Percentiles rank a stretch among this genome's conserved stretches.
Evolutionary conservation across 1,140 invertebrate species (phyloP).

Genomic region (Daktulosphaira vitifoliae): DNA sequence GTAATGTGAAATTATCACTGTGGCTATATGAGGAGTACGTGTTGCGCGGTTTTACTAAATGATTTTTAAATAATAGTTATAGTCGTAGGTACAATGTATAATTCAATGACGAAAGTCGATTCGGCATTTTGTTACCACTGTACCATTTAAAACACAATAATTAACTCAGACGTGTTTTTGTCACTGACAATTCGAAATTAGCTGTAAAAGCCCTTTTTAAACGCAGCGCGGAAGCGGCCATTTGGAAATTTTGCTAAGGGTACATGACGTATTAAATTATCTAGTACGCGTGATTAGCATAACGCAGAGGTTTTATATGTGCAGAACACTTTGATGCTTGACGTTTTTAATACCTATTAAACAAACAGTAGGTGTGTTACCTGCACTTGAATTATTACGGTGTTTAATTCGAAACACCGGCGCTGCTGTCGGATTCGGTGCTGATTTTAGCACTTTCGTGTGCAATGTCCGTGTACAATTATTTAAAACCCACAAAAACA

Average conservation of each 20-base stretch:
- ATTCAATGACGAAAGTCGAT: too few species aligned
- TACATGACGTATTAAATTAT: conserved; percentile 14
- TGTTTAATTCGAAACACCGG: conserved; percentile 7
- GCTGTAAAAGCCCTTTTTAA: neutral
- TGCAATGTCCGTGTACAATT: conserved; percentile 20
- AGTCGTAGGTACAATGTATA: too few species aligned
- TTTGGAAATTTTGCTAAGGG: neutral
- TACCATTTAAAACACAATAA: too few species aligned
- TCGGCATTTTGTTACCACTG: too few species aligned
- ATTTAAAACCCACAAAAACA: conserved; percentile 1
- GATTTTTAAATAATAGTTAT: too few species aligned
- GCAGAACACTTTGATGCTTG: conserved; percentile 1
- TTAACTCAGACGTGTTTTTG: neutral
- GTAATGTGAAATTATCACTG: too few species aligned
- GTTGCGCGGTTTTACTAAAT: too few species aligned
- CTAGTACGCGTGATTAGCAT: conserved; percentile 14
- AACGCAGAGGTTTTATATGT: neutral
- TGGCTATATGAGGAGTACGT: too few species aligned
- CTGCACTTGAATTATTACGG: conserved; percentile 12
- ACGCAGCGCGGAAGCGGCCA: neutral
- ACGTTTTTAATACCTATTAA: conserved; percentile 23
- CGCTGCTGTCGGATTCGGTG: too few species aligned
- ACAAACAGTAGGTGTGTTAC: neutral
- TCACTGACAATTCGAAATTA: neutral
- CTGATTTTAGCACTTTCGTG: conserved; percentile 26